Conservation (phyloP, 2,113 vertebrate genomes). For the Stictonetta naevosa region DNA sequence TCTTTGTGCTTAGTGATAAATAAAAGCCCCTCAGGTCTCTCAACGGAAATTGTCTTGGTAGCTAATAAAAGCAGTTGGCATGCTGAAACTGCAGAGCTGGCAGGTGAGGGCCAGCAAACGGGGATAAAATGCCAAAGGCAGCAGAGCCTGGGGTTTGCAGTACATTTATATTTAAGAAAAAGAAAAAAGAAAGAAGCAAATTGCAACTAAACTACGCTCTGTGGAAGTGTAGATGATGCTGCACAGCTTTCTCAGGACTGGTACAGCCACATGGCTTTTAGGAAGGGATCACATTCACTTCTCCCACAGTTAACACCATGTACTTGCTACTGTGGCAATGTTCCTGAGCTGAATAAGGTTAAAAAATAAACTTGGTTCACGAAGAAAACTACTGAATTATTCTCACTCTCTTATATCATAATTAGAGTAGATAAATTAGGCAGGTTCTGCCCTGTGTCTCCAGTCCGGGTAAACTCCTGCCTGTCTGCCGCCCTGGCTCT, state of each 20-base stretch:
- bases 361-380: constrained; percentile 65
- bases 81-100: constrained; percentile 24
- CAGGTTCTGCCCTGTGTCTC: constrained; percentile 28
- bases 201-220: constrained; percentile 38
- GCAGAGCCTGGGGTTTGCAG: constrained; percentile 44
- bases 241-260: constrained; percentile 61
- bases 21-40: constrained; percentile 60
- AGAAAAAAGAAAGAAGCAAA: not conserved
- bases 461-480: constrained; percentile 33
- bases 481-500: not conserved
- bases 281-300: constrained; percentile 53
- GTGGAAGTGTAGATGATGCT: constrained; percentile 46
- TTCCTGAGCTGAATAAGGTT: constrained; percentile 68
- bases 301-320: constrained; percentile 48
- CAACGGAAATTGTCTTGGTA: constrained; percentile 30
- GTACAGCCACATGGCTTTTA: constrained; percentile 55
- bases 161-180: constrained; percentile 32
- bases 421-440: constrained; percentile 30
- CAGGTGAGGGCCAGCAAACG: not conserved
- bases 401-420: constrained; percentile 44
- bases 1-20: constrained; percentile 55
- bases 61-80: constrained; percentile 39
- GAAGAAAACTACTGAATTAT: constrained; percentile 52
- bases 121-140: constrained; percentile 30
- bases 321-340: constrained; percentile 52